Percentiles rank a stretch among this genome's conserved stretches.
phyloP scores from a whole-genome alignment of 1,140 invertebrate genomes.

The Tachypleus tridentatus region DNA sequence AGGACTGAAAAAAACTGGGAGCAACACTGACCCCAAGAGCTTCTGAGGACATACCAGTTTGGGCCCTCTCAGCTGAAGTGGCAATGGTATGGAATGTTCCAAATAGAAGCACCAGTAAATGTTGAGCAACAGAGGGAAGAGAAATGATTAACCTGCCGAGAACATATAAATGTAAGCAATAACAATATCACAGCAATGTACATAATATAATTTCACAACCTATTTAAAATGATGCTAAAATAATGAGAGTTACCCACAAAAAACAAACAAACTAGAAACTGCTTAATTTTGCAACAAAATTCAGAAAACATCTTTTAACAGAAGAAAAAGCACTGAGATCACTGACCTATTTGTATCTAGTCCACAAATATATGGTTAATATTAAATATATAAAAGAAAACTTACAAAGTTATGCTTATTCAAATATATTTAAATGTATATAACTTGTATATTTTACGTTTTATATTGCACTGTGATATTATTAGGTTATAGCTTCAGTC shows the following conservation, averaged over 20 bases:
- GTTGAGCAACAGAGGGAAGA: constrained; percentile 78
- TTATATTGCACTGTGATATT: too few species aligned
- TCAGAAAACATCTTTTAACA: too few species aligned
- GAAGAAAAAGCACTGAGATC: too few species aligned
- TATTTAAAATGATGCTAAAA: background rate
- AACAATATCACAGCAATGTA: constrained; percentile 21
- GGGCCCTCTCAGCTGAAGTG: constrained; percentile 73
- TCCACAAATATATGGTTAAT: too few species aligned
- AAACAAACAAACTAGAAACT: constrained; percentile 9
- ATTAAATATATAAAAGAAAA: too few species aligned
- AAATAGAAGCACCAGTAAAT: constrained; percentile 84
- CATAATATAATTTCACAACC: constrained; percentile 6
- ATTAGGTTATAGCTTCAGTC: too few species aligned
- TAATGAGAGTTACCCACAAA: background rate
- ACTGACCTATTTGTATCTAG: too few species aligned
- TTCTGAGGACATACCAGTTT: constrained; percentile 91
- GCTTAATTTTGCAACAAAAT: too few species aligned
- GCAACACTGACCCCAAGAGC: constrained; percentile 86
- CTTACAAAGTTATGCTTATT: too few species aligned
- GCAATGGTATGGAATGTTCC: constrained; percentile 95
- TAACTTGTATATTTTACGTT: too few species aligned
- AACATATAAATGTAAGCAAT: constrained; percentile 24
- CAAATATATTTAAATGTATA: too few species aligned
- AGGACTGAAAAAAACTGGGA: constrained; percentile 95
- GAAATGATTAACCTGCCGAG: constrained; percentile 67